A percentile compares a stretch with the other conserved stretches of the same genome.
Conservation (phyloP, 64 coral and sea anemone genomes). For the Stichodactyla helianthus region DNA sequence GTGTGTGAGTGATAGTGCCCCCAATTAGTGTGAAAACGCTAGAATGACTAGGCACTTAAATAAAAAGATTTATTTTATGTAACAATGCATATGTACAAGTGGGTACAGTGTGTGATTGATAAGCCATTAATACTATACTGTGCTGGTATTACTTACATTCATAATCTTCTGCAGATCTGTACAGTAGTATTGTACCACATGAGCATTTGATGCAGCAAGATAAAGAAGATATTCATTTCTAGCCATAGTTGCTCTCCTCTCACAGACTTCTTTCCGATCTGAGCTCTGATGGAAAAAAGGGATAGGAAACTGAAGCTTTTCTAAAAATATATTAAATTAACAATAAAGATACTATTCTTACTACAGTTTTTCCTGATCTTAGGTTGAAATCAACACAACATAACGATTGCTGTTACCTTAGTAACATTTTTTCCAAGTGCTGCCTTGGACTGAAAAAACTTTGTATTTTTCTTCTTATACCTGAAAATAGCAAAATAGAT, state of each 20-base stretch:
- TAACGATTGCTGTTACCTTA: conserved; percentile 48
- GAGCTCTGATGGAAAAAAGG: conserved; percentile 43
- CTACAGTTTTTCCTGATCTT: no score
- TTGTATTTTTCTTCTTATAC: conserved; percentile 87
- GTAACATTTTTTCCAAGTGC: conserved; percentile 75
- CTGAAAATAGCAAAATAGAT: conserved; percentile 13
- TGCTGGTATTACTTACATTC: conserved; percentile 43
- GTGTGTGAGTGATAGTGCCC: no score
- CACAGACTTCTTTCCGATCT: conserved; percentile 52
- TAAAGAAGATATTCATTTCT: conserved; percentile 79
- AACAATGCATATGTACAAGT: no score
- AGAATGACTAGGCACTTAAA: no score
- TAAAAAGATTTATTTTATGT: no score
- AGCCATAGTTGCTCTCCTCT: conserved; percentile 50
- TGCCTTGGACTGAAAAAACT: conserved; percentile 91
- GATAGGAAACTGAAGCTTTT: no score
- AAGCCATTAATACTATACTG: neutral
- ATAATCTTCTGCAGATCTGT: conserved; percentile 76
- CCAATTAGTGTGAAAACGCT: no score
- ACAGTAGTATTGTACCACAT: conserved; percentile 75
- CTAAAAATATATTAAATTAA: no score
- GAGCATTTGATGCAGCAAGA: conserved; percentile 79
- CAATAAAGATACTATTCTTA: neutral
- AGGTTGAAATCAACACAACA: no score
- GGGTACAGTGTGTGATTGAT: no score